phyloP scores from a whole-genome alignment of 1,140 invertebrate genomes.

The Drosophila arawakana region DNA sequence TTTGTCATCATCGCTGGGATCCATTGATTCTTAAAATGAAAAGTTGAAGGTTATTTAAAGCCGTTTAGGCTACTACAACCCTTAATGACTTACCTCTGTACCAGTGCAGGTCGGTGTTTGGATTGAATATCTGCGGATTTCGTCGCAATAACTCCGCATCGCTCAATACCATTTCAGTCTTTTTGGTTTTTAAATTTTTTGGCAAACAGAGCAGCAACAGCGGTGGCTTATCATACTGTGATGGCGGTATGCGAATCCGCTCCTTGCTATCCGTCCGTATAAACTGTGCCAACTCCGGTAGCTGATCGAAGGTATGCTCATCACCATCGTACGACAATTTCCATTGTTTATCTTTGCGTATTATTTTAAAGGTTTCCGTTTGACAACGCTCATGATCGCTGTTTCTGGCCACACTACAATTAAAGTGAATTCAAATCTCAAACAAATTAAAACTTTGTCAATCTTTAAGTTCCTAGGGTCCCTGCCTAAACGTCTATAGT shows the following conservation, averaged over 20 bases:
- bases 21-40: slow-evolving; percentile 85
- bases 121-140: slow-evolving; percentile 77
- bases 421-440: background rate
- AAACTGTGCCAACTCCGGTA: slow-evolving; percentile 66
- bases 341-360: slow-evolving; percentile 65
- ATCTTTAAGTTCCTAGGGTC: no score
- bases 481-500: no score
- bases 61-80: no score
- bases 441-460: background rate
- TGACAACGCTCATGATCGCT: slow-evolving; percentile 84
- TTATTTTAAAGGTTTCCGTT: slow-evolving; percentile 89
- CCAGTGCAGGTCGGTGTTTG: slow-evolving; percentile 87
- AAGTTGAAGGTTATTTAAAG: no score
- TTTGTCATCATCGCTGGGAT: slow-evolving; percentile 86
- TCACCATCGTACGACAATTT: slow-evolving; percentile 49
- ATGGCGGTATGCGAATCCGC: slow-evolving; percentile 89
- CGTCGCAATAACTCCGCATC: slow-evolving; percentile 68
- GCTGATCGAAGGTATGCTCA: slow-evolving; percentile 51
- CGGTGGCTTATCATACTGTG: slow-evolving; percentile 93
- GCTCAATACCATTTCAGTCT: slow-evolving; percentile 76
- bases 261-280: slow-evolving; percentile 61
- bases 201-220: slow-evolving; percentile 88
- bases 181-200: slow-evolving; percentile 81
- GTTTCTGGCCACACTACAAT: slow-evolving; percentile 35
- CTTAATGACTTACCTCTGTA: slow-evolving; percentile 86